These are phyloP conservation scores for Gymnopithys bicolor DNA, from an alignment of 2,797 vertebrate species.

Conservation along the genomic window DNA sequence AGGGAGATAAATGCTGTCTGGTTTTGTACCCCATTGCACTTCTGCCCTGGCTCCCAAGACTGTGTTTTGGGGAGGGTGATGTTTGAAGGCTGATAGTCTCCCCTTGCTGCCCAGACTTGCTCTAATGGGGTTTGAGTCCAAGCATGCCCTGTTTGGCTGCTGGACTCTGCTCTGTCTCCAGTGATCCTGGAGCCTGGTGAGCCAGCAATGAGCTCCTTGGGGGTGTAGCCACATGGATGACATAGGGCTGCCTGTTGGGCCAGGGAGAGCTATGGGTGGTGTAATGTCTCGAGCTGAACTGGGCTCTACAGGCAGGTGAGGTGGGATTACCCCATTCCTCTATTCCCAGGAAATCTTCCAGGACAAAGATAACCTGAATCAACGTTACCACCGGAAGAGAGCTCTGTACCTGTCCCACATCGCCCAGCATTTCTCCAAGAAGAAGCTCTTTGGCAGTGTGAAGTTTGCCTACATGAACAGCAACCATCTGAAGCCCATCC, in stretches of 20 bases:
- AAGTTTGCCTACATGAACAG: constrained; percentile 89
- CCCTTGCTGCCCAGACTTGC: not conserved
- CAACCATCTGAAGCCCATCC: constrained; percentile 87
- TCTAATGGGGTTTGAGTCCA: not conserved
- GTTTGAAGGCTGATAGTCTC: not conserved
- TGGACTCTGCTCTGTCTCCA: not conserved
- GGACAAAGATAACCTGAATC: constrained; percentile 91
- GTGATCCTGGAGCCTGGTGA: not conserved
- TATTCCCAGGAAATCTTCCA: constrained; percentile 78
- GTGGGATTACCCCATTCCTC: not conserved
- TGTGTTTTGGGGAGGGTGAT: not conserved
- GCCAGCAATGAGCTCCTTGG: not conserved
- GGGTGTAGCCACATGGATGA: not conserved
- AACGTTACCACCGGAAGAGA: constrained; percentile 93
- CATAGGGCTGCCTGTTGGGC: not conserved
- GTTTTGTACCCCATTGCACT: not conserved
- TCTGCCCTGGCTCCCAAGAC: not conserved
- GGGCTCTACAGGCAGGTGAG: not conserved
- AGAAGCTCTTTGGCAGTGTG: constrained; percentile 83
- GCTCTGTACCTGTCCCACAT: constrained; percentile 91
- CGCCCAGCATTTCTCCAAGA: constrained; percentile 82
- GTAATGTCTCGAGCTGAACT: accelerated
- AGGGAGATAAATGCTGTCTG: not conserved
- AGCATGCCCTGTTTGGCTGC: not conserved
- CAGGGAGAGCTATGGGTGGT: accelerated